Evolutionary conservation across 2,888 invertebrate species (phyloP), one percentile per base, ranked within the genome.

Genomic region (Epiblema foenella): DNA sequence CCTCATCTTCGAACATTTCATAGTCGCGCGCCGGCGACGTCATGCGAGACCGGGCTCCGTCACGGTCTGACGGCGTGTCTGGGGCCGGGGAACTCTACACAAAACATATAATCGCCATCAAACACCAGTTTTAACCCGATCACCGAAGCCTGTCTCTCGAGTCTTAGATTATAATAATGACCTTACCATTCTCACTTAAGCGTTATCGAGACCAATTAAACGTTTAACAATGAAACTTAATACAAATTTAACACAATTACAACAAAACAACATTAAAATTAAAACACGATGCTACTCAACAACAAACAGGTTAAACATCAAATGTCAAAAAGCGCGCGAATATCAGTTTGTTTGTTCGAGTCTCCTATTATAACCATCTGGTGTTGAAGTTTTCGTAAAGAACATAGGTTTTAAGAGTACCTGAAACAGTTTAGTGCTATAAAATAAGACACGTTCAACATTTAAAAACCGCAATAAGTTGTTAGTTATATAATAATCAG

Each of bases 1-100:
- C 95, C 85, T 98, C 98, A 94, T 98, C 98, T 84, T 98, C 98
- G 87, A 98, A 98, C 58, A 97, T 96, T 79, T 96, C 97, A 81
- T 96, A 95, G 64, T 97, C 96, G 12, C 96, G 95, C 0, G 95
- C 96, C 0, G 97, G 97, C 2, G 97, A 97, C 0, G 97, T 97
- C 94, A 95, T 94, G 7, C 95, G 94, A 0, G 95, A 94, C 18
- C 92, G 83, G 8, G 94, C 94, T 46, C 94, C 94, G 70, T 93
- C 93, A 57, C 91, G 84, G 5, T 93, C 93, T 12, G 90, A 85
- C 0, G 91, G 93, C 2, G 91, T 93, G 72, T 93, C 91, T 1
- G 93, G 93, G 33, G 84, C 84, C 79, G 93, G 93, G 4, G 93
- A 94, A 86, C 93, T 93, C 93, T 94, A 76, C 8, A 79, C 42